Percentiles rank a stretch among this genome's conserved stretches.
phyloP scores from a whole-genome alignment of 2,797 vertebrate genomes.

The Sebastes minor region DNA sequence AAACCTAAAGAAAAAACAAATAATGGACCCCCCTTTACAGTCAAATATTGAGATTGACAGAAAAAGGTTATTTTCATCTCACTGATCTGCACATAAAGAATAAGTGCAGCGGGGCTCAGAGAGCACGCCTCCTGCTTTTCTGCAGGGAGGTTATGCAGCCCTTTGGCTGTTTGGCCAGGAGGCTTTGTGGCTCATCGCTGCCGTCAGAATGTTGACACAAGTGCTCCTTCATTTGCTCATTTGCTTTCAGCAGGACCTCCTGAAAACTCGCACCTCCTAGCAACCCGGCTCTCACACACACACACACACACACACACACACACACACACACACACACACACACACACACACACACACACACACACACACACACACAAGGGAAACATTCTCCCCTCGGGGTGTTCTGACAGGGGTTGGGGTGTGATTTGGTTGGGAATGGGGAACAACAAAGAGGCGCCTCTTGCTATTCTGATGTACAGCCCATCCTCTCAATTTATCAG shows the following conservation, averaged over 20 bases:
- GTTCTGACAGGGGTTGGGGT: conserved; percentile 60
- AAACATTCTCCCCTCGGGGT: conserved; percentile 68
- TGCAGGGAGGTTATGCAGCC: conserved; percentile 42
- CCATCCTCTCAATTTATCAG: conserved; percentile 78
- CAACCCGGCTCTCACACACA: conserved; percentile 39
- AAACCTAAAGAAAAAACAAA: no score
- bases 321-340: neutral
- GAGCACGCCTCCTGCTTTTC: conserved; percentile 10
- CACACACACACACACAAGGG: conserved; percentile 37
- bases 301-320: neutral
- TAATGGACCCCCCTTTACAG: neutral
- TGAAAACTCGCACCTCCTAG: conserved; percentile 77
- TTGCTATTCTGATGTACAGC: conserved; percentile 79
- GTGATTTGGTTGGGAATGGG: conserved; percentile 71
- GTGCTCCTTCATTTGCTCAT: conserved; percentile 83
- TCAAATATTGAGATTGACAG: neutral
- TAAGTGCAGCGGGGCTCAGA: conserved; percentile 10
- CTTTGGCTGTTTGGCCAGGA: conserved; percentile 53
- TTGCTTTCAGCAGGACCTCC: conserved; percentile 80
- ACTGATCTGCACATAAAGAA: conserved; percentile 30
- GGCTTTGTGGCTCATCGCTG: conserved; percentile 65
- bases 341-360: neutral
- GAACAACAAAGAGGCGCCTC: conserved; percentile 70
- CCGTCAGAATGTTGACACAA: conserved; percentile 78
- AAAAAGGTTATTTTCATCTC: neutral